Evolutionary conservation across 2,888 invertebrate genomes (phyloP), one percentile per base, ranked within the genome.

Genomic region (Sclerodermus sp.): DNA sequence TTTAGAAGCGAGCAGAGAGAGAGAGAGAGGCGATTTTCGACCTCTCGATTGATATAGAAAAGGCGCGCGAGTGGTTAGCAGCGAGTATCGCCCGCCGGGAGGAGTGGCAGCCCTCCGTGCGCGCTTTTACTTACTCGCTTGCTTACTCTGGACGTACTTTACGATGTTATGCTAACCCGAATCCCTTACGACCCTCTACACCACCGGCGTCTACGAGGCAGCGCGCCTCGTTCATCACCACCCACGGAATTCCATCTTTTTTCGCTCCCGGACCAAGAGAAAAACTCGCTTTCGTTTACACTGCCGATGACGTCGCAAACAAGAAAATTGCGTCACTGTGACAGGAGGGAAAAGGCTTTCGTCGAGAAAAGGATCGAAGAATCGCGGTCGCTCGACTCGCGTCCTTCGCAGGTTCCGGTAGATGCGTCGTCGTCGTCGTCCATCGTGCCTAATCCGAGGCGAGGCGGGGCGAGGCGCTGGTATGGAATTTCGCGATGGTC

Each of bases 81-180:
- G 34, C 8, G 40, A 52, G 6, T 43, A 44, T 46, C 48, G 49
- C 30, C 42, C 40, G 49, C 30, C 42, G 36, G 36, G 42, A 52
- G 49, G 45, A 39, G 41, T 40, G 37, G 45, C 18, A 38, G 38
- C 36, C n/a, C 18, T 15, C 3, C 44, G 38, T n/a, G 40, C 38
- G 51, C 42, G 51, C n/a, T n/a, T n/a, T n/a, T n/a, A n/a, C n/a
- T n/a, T n/a, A n/a, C n/a, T n/a, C n/a, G n/a, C 52, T 41, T 68
- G 68, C 70, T 68, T 68, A 66, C 55, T 53, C 58, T 62, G 61
- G 62, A 48, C 55, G 56, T 63, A 57, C 60, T 70, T 72, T 70
- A 71, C 67, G 69, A 68, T 71, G 70, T 71, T 70, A 68, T 69
- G 60, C 58, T 67, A 71, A 70, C 68, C 66, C 65, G 64, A 62